phyloP scores from a whole-genome alignment of 2,797 vertebrate genomes.

The Gymnoscopelus braueri region DNA sequence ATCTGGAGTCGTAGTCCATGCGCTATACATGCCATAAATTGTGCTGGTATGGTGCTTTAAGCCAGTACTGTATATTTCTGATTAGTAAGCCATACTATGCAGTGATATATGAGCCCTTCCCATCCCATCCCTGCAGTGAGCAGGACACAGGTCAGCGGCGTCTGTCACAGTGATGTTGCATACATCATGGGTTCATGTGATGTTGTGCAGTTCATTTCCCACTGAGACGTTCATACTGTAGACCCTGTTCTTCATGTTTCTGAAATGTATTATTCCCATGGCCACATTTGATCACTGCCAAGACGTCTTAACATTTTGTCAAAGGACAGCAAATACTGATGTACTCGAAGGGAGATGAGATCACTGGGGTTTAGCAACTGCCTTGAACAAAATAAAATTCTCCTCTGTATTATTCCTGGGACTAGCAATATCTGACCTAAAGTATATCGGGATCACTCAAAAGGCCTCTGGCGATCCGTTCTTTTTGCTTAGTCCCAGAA shows the following conservation, averaged over 20 bases:
- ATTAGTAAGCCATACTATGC: too few species aligned
- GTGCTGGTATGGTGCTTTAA: too few species aligned
- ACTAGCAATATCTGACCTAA: slow-evolving; percentile 32
- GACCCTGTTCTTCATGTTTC: slow-evolving; percentile 13
- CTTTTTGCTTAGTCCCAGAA: slow-evolving; percentile 27
- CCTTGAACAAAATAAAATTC: background rate
- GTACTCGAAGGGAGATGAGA: slow-evolving; percentile 22
- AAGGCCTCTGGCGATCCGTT: slow-evolving; percentile 13
- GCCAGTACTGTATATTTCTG: too few species aligned
- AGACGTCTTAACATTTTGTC: slow-evolving; percentile 25
- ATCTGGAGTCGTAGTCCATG: too few species aligned
- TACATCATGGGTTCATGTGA: slow-evolving; percentile 43
- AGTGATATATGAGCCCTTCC: background rate
- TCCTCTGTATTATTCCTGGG: background rate
- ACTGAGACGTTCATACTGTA: slow-evolving; percentile 6
- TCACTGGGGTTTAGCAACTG: slow-evolving; percentile 14
- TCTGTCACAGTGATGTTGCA: slow-evolving; percentile 31
- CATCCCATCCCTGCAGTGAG: background rate
- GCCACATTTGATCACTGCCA: slow-evolving; percentile 18
- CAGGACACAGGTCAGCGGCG: slow-evolving; percentile 17
- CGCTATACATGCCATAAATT: too few species aligned
- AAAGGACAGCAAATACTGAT: slow-evolving; percentile 23
- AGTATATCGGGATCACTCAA: slow-evolving; percentile 19
- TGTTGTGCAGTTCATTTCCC: slow-evolving; percentile 39
- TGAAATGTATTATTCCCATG: slow-evolving; percentile 27